Base-by-base conservation (phyloP, 2,797 vertebrate species). In the Urophycis tenuis region DNA sequence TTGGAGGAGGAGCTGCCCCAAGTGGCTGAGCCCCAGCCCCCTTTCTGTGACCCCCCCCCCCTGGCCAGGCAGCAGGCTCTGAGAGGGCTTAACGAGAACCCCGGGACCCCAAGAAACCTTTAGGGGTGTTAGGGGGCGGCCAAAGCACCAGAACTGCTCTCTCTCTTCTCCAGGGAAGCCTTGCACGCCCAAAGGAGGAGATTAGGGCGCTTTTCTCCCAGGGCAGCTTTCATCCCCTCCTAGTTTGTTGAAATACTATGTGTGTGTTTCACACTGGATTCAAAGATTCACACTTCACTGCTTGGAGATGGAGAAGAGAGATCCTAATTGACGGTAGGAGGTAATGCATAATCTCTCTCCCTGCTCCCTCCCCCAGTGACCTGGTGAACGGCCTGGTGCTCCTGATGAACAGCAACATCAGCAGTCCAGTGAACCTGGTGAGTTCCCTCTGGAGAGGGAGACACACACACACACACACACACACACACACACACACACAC, bases 381-480 rank as follows among this genome's bases (percentile, higher is more conserved):
- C 94, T 99, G 85, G 97, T 99, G 83, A 99, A 99, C 0, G 98
- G 98, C 10, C 94, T 99, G 60, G 98, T 99, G 85, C 88, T 95
- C 0, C 85, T 99, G 89, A 99, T 99, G 98, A 99, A 99, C 93
- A 98, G 97, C 85, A 99, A 99, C 36, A 94, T 99, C 86, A 99
- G 98, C 91, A 99, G 97, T 87, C 98, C 98, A 0, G 96, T 99
- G 83, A 99, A 99, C 84, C 91, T 99, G 95, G 98, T 99, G 88
- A 95, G n/a, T n/a, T n/a, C n/a, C n/a, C n/a, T n/a, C 91, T 99
- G 95, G 98, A 99, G 88, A 95, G 96, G 92, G 32, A 35, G 10
- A 33, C 17, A 3, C 0, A 1, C 32, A 0, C 29, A 0, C 12
- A 35, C 5, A 12, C 9, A 15, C 75, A 41, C 22, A 53, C 34